phyloP scores from a whole-genome alignment of 2,113 vertebrate genomes.

The Nothocercus nigrocapillus region DNA sequence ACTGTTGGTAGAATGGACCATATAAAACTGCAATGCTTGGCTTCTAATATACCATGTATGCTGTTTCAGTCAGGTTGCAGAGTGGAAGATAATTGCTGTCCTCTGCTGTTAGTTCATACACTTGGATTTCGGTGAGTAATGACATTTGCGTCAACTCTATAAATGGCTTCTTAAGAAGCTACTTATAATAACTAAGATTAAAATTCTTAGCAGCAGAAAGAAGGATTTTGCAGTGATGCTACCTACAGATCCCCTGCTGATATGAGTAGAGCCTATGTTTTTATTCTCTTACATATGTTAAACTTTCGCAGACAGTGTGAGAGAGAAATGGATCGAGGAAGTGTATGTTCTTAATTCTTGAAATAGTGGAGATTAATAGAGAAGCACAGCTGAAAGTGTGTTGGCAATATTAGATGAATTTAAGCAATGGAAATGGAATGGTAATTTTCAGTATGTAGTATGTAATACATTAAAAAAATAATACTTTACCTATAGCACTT shows the following conservation, averaged over 20 bases:
- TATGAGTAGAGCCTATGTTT: background rate
- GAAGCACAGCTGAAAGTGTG: background rate
- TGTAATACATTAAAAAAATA: background rate
- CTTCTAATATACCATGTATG: background rate
- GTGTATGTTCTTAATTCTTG: background rate
- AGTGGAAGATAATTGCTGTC: background rate
- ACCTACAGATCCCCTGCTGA: background rate
- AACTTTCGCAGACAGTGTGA: background rate
- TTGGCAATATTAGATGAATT: background rate
- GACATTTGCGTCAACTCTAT: background rate
- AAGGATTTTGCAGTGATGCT: background rate
- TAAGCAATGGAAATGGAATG: background rate
- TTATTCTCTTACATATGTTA: background rate
- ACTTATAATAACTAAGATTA: background rate
- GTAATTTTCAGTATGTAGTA: too few relatives aligned
- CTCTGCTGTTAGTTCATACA: background rate
- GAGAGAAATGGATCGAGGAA: background rate
- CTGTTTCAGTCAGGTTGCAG: background rate
- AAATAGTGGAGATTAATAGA: background rate
- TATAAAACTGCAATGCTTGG: background rate
- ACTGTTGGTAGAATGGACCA: background rate
- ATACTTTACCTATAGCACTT: background rate
- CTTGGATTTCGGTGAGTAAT: background rate
- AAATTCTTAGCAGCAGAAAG: background rate
- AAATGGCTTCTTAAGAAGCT: background rate